Evolutionary conservation across 2,797 vertebrate genomes (phyloP).

Genomic region (Galagoides demidoff): DNA sequence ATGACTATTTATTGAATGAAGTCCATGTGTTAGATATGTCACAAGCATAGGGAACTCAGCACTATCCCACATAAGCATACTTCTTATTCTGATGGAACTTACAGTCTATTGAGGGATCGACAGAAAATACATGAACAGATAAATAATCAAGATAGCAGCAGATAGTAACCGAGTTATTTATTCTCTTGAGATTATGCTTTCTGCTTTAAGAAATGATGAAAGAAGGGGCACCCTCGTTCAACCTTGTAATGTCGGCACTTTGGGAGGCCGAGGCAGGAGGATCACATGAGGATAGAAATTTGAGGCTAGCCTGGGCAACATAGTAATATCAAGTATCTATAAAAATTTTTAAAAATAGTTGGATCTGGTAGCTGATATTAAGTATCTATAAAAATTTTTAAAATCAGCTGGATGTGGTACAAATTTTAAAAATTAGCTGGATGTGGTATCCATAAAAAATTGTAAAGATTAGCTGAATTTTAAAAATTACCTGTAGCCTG

Average conservation of each 20-base stretch:
- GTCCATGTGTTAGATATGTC: background rate
- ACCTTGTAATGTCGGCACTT: background rate
- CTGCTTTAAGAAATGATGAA: background rate
- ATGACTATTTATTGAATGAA: background rate
- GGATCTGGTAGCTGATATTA: background rate
- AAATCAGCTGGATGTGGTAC: background rate
- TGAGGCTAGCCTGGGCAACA: background rate
- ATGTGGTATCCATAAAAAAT: background rate
- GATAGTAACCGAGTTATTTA: background rate
- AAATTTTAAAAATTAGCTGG: too few species aligned
- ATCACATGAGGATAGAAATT: background rate
- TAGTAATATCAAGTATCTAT: background rate
- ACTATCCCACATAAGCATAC: background rate
- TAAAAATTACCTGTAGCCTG: background rate
- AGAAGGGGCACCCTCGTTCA: background rate
- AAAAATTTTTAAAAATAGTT: background rate
- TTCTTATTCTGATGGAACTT: background rate
- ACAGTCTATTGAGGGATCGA: background rate
- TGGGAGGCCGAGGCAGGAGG: background rate
- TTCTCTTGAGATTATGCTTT: background rate
- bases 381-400: background rate
- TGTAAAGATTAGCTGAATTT: background rate
- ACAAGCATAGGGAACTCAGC: background rate
- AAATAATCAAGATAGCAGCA: slow-evolving; percentile 11
- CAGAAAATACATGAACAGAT: background rate